Base-by-base conservation (phyloP, 1,140 invertebrate genomes). In the Limonius californicus region DNA sequence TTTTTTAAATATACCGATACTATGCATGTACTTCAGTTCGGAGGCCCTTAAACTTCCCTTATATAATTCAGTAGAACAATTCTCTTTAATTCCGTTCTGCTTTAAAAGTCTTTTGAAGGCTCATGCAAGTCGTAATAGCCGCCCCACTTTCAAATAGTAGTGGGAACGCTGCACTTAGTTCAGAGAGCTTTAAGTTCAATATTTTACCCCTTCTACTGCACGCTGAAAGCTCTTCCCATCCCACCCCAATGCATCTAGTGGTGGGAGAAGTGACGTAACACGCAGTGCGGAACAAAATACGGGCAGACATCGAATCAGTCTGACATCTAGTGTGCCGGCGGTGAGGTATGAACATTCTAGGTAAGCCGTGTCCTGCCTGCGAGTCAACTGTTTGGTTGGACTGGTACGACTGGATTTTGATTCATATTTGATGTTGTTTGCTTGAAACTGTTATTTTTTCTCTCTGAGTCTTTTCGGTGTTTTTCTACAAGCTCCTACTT, bases 271-370 rank as follows among this genome's bases (percentile, higher is more conserved):
- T 74, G 70, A 74, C 71, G 72, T 74, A 69, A 67, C 69, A 70
- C 67, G 67, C 67, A 68, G 66, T 74, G 71, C 71, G 70, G 72
- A 73, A 72, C 67, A 72, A 71, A 72, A 73, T 69, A 70, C 68
- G 56, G 61, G 63, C 68, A 65, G 59, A 54, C 56, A 67, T 57
- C 30, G 65, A 57, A 73, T 59, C 71, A 74, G 72, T 74, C 71
- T 64, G 71, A 73, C 72, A 74, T 74, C 72, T 74, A 72, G 71
- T 73, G 72, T 72, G 68, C 66, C 65, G 58, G 65, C 61, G 69
- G 69, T 62, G 70, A 73, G 72, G 70, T 73, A 74, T 76, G 74
- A 76, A 76, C 73, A 76, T 76, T 74, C 64, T 76, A 76, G 74
- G 74, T 76, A 76, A 76, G 74, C 72, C 62, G 63, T 61, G 63